These are phyloP conservation scores for Aplocera efformata DNA, from an alignment of 2,888 invertebrate species.

Conservation along the genomic window DNA sequence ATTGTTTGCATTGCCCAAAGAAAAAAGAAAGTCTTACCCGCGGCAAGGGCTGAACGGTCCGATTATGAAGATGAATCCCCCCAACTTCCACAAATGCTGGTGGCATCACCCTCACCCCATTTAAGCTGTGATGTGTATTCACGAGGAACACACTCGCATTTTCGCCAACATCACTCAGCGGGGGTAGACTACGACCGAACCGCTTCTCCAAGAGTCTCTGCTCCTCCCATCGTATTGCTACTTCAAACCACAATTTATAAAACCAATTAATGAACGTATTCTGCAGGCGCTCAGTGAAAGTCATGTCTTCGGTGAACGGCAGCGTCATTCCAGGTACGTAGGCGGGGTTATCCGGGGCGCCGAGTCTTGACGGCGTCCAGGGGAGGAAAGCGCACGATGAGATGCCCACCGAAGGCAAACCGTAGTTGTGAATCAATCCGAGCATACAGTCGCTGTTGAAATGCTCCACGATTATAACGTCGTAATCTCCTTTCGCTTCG, in stretches of 20 bases:
- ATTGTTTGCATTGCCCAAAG: too few relatives aligned
- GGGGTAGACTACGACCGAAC: conserved; percentile 52
- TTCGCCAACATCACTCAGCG: conserved; percentile 51
- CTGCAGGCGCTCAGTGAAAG: conserved; percentile 55
- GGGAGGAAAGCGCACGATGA: conserved; percentile 58
- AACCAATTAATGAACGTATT: conserved; percentile 53
- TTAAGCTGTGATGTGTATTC: conserved; percentile 67
- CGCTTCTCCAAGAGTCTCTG: conserved; percentile 47
- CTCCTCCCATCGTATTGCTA: conserved; percentile 38
- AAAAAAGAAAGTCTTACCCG: conserved; percentile 33
- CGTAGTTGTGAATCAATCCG: conserved; percentile 59
- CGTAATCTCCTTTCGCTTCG: conserved; percentile 52
- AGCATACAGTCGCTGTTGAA: conserved; percentile 75
- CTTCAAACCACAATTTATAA: conserved; percentile 41
- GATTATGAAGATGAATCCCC: conserved; percentile 68
- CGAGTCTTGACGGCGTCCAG: conserved; percentile 55
- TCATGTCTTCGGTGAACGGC: conserved; percentile 51
- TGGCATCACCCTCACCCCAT: conserved; percentile 57
- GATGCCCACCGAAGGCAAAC: conserved; percentile 58
- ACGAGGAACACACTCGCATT: conserved; percentile 68
- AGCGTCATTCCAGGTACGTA: conserved; percentile 53
- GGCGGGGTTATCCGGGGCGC: conserved; percentile 61
- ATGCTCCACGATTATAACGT: conserved; percentile 67
- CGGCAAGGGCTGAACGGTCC: conserved; percentile 32
- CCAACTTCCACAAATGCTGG: conserved; percentile 75